Evolutionary conservation across 1,140 invertebrate genomes (phyloP).

Genomic region (Uloborus diversus): DNA sequence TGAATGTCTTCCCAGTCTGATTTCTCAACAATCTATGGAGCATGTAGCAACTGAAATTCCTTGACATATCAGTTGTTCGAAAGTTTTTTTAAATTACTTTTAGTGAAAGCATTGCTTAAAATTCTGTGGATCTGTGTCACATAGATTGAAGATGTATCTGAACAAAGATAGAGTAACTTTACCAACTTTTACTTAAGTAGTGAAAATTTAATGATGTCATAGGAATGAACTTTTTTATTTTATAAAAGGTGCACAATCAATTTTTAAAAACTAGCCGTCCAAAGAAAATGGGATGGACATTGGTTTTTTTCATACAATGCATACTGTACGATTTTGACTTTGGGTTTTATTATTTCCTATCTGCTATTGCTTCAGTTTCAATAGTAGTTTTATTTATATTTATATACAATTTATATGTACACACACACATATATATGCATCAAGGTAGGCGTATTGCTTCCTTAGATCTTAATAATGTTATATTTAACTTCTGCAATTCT

Average conservation of each 20-base stretch:
- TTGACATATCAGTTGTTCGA: conserved; percentile 35
- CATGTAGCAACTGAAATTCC: conserved; percentile 19
- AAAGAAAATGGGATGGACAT: conserved; percentile 2
- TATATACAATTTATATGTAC: not conserved
- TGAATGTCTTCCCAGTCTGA: conserved; percentile 17
- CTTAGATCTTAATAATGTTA: too few relatives aligned
- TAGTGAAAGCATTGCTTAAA: not conserved
- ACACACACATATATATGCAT: not conserved
- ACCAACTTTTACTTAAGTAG: not conserved
- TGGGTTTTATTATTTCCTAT: too few relatives aligned
- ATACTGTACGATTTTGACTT: not conserved
- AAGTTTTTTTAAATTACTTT: conserved; percentile 8
- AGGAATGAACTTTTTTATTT: conserved; percentile 16
- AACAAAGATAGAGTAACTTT: conserved; percentile 5
- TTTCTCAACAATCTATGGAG: conserved; percentile 4
- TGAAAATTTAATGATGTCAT: not conserved
- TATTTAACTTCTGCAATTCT: too few relatives aligned
- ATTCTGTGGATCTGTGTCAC: not conserved
- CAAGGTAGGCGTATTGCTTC: not conserved
- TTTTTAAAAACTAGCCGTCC: conserved; percentile 47
- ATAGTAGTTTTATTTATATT: not conserved
- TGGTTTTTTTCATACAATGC: not conserved
- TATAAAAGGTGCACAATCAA: conserved; percentile 50
- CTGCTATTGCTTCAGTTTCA: not conserved
- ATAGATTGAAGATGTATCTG: not conserved